These are phyloP conservation scores for Melopsittacus undulatus DNA, from an alignment of 2,797 vertebrate genomes.

Conservation along the genomic window DNA sequence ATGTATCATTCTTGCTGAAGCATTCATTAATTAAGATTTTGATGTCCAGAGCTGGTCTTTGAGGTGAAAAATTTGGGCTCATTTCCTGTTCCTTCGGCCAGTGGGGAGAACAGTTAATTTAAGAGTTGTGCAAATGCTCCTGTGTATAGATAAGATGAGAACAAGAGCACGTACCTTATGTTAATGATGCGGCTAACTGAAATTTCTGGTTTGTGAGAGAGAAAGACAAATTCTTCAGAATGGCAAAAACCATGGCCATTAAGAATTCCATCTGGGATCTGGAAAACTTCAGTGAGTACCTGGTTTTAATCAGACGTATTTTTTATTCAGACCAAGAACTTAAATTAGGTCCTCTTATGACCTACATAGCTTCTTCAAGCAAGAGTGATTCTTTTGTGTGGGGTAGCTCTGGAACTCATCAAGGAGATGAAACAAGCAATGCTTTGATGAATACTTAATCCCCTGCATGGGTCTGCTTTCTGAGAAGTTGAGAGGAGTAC, in stretches of 20 bases:
- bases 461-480: not conserved
- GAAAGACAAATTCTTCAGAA: not conserved
- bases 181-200: not conserved
- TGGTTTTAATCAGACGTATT: conserved; percentile 38
- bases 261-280: conserved; percentile 10
- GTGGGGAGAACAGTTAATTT: not conserved
- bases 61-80: not conserved
- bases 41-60: not conserved
- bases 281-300: not conserved
- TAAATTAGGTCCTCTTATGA: conserved; percentile 38
- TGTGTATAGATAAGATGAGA: not conserved
- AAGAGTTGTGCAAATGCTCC: not conserved
- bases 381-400: conserved; percentile 26
- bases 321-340: conserved; percentile 9
- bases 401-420: conserved; percentile 9
- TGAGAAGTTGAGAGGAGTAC: not conserved
- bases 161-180: not conserved
- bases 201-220: not conserved
- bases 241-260: not conserved
- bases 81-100: not conserved
- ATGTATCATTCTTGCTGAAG: not conserved
- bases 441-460: conserved; percentile 2
- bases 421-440: not conserved
- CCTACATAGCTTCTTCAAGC: not conserved
- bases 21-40: not conserved